Base-by-base conservation (phyloP, 1,140 invertebrate genomes). In the Formica exsecta region DNA sequence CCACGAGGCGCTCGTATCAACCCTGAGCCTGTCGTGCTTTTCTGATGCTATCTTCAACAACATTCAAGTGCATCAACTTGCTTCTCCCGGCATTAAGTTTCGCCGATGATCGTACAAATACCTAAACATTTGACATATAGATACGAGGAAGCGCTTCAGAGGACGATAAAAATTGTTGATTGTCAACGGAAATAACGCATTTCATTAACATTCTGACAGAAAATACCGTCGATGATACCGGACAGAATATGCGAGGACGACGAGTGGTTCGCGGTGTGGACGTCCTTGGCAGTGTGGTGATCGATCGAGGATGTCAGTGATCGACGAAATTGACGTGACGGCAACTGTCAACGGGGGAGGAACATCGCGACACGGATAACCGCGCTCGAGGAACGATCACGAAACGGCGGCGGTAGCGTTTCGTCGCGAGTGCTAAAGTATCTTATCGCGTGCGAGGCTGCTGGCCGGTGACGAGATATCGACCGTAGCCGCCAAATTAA, bases 401-500 rank as follows among this genome's bases (percentile, higher is more conserved):
- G 44, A 13, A n/a, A 61, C 71, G 54, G 16, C 36, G 62, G 9
- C 64, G 44, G 54, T 66, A 83, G 54, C 59, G 57, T 83, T 79
- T 83, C 66, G 54, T 68, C 70, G 80, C 66, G 74, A 79, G 61
- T 66, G 66, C 41, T 41, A 16, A 61, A 61, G 29, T 62, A 48
- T 61, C 41, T 83, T 74, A 54, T 74, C 54, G 68, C 79, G 79
- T 61, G 79, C 79, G 79, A 74, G 79, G 38, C 41, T 70, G 54
- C 48, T 54, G 36, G 22, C 62, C 54, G 79, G 38, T 41, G 79
- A 11, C 6, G 54, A 73, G 54, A 83, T 83, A 83, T 83, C 79
- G 79, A 83, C 57, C 79, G 79, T 59, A 73, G 68, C 57, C 62
- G 79, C 71, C 68, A 54, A 74, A 83, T 83, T 83, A 83, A 83